Evolutionary conservation across 2,113 vertebrate species (phyloP), one percentile per base, ranked within the genome.

Genomic region (Actenoides lindsayi): DNA sequence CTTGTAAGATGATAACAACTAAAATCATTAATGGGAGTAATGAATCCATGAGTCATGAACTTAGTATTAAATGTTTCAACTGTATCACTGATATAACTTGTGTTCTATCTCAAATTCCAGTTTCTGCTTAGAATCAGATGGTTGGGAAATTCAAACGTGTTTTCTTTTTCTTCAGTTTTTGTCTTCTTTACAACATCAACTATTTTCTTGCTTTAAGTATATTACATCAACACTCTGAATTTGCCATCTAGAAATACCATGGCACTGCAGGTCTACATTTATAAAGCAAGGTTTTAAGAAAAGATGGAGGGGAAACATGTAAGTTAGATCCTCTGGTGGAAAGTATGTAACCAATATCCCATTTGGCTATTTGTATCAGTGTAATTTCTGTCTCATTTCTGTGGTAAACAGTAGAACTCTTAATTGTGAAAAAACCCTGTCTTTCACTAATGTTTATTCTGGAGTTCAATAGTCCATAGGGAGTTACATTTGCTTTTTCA

Each of bases 401-500:
- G 33, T 83, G 25, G 14, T 42, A 87, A 92, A 73, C 46, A 76
- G 28, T 46, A 91, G 46, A 86, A 71, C 42, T 83, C 65, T 39
- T 85, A 46, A 63, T 92, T 62, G 18, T 80, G n/a, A 77, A 83
- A 65, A 27, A 2, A 2, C 17, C 2, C 9, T 83, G 3, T 53
- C 18, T 89, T 87, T 90, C 41, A 90, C 79, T 30, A 89, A 84
- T 85, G 62, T 75, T 68, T 85, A 56, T 14, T 75, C 56, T 81
- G 67, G 56, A 86, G 31, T 91, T 94, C 5, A 8, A 27, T 90
- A 80, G 28, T 94, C 54, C 59, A 31, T 48, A 27, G 67, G 59
- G 59, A 87, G 46, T 74, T 81, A 37, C 24, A 87, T 89, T 85
- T 95, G 50, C 19, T 73, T 95, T 87, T 92, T 50, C 76, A 80